Base-by-base conservation (phyloP, 1,140 invertebrate genomes). In the Microvelia longipes region DNA sequence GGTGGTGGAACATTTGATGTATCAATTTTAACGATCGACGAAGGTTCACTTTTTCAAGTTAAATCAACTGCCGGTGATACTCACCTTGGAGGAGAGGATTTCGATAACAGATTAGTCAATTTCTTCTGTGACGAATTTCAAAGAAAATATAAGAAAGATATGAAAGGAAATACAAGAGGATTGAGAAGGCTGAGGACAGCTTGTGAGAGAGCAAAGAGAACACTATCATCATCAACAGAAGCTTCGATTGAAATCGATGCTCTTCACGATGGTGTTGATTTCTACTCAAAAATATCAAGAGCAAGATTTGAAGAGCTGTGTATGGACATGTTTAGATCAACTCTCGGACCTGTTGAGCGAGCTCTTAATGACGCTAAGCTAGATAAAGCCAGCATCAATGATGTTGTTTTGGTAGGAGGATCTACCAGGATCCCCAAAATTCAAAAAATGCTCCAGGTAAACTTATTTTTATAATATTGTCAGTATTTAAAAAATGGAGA, bases 1-100 rank as follows among this genome's bases (percentile, higher is more conserved):
- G 88, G 88, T 13, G 88, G 88, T 66, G 88, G 88, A 15, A 89
- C 88, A 66, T 90, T 90, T 71, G 93, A 96, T 80, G 92, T 95
- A 0, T 95, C 92, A 25, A 87, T 95, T 68, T 80, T 96, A 0
- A 86, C 88, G 67, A 94, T 96, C 78, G 89, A 90, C 71, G 90
- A 94, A 79, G 93, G 92, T 2, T 87, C 87, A n/a, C 69, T 70
- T 35, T 90, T 77, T 25, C 63, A 83, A 77, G 82, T 80, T 71
- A 78, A 68, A 76, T 89, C 73, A 86, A 88, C 75, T 82, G 86
- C 75, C 73, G 85, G 63, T 50, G 88, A 91, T 73, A 91, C 88
- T 66, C 88, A 91, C 74, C 79, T 94, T 35, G 90, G 89, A 29
- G 93, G 92, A 1, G 87, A 89, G 79, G 88, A 89, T 83, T 93